phyloP scores from a whole-genome alignment of 1,140 invertebrate genomes.

The Aphidius gifuensis region DNA sequence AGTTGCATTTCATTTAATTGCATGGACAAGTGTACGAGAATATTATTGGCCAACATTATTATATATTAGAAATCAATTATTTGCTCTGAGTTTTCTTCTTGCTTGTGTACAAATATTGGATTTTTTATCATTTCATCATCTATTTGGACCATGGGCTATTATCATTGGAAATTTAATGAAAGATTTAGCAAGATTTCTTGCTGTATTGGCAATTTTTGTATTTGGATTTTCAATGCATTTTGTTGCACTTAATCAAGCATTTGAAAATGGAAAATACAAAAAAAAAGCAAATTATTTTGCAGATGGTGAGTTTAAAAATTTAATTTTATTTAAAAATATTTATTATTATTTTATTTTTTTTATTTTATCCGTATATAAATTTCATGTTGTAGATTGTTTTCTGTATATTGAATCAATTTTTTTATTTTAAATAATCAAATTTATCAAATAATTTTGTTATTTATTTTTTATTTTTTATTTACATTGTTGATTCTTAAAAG shows the following conservation, averaged over 20 bases:
- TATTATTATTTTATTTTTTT: too few species aligned
- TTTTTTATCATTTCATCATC: conserved; percentile 95
- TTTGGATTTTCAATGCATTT: conserved; percentile 98
- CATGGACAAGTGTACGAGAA: conserved; percentile 66
- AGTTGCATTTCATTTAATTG: conserved; percentile 85
- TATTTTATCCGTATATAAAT: too few species aligned
- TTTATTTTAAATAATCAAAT: too few species aligned
- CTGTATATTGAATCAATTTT: too few species aligned
- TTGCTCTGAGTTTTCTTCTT: conserved; percentile 89
- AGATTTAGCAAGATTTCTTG: conserved; percentile 91
- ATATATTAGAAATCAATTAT: conserved; percentile 93
- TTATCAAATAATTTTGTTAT: too few species aligned
- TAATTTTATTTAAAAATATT: neutral
- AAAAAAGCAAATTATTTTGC: conserved; percentile 55
- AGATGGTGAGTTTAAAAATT: conserved; percentile 63
- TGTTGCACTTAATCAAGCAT: conserved; percentile 91
- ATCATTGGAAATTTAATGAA: conserved; percentile 88
- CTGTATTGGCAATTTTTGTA: conserved; percentile 95
- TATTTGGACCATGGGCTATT: conserved; percentile 97
- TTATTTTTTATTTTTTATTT: too few species aligned
- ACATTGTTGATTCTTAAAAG: too few species aligned
- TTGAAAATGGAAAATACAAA: conserved; percentile 62
- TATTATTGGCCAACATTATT: conserved; percentile 78
- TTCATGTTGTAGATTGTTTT: too few species aligned
- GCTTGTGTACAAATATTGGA: conserved; percentile 97